A percentile compares a stretch with the other conserved stretches of the same genome.
Conservation (phyloP, 2,113 vertebrate species). For the Lipotes vexillifer region DNA sequence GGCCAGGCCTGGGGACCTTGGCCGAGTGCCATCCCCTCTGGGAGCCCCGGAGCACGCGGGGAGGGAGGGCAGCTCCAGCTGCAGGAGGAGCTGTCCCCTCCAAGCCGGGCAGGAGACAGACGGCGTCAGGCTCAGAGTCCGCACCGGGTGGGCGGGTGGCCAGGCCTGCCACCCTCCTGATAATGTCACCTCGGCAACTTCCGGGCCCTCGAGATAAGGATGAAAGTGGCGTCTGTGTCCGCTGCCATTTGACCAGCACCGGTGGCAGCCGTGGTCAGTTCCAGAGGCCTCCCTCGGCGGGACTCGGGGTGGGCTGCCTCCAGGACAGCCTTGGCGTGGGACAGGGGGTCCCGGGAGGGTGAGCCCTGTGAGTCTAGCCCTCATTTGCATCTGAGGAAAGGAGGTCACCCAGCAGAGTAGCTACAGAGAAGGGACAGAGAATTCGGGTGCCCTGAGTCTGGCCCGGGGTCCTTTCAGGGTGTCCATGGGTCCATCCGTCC, state of each 20-base stretch:
- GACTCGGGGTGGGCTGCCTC: neutral
- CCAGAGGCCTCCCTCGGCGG: neutral
- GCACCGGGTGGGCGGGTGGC: neutral
- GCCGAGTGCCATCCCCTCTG: neutral
- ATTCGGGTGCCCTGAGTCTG: accelerated
- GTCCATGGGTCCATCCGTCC: neutral
- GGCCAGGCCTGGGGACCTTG: neutral
- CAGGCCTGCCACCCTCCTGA: neutral
- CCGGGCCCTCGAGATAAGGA: neutral
- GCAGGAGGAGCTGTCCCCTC: neutral
- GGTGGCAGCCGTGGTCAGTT: neutral
- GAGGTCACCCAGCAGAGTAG: neutral
- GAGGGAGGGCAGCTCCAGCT: neutral
- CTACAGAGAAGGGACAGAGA: neutral
- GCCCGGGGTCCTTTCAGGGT: neutral
- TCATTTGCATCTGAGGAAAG: neutral
- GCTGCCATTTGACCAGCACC: accelerated
- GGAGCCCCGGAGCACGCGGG: neutral
- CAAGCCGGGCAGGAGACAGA: neutral
- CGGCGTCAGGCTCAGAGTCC: accelerated
- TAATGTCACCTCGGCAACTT: accelerated
- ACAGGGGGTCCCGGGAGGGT: neutral
- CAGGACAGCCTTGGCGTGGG: neutral
- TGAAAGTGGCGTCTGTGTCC: neutral
- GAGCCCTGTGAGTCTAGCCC: neutral